phyloP scores from a whole-genome alignment of 2,888 invertebrate genomes.

The Bombyx huttoni region DNA sequence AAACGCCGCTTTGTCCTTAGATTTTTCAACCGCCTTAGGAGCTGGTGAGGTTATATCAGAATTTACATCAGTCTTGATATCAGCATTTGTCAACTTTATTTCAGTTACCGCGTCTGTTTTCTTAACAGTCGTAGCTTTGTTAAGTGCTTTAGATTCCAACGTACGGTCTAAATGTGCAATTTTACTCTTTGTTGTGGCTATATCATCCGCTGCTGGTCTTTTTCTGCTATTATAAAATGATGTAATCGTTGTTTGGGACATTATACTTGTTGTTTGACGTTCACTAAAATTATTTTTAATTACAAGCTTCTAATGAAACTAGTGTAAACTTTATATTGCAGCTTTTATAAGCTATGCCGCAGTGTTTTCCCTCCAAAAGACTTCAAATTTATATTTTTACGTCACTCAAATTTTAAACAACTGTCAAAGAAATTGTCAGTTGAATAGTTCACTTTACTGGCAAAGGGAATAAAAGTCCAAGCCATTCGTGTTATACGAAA shows the following conservation, averaged over 20 bases:
- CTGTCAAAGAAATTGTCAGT: no score
- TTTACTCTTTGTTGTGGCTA: slow-evolving; percentile 67
- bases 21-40: neutral
- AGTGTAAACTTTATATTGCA: neutral
- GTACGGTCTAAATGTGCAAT: slow-evolving; percentile 34
- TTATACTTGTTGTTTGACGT: slow-evolving; percentile 20
- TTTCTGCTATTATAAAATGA: slow-evolving; percentile 84
- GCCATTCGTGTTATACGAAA: no score
- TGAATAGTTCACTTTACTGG: no score
- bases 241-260: slow-evolving; percentile 85
- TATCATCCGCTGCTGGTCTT: slow-evolving; percentile 79
- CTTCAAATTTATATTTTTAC: neutral
- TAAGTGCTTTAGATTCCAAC: neutral
- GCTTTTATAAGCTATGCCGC: neutral
- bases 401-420: neutral
- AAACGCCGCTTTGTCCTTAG: slow-evolving; percentile 23
- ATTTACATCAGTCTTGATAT: neutral
- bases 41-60: neutral
- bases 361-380: neutral
- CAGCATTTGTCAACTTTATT: slow-evolving; percentile 2
- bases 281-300: no score
- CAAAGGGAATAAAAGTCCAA: no score
- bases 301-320: neutral
- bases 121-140: neutral
- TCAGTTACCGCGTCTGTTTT: neutral